Conservation (phyloP, 2,888 invertebrate genomes). For the Drosophila seclusa region DNA sequence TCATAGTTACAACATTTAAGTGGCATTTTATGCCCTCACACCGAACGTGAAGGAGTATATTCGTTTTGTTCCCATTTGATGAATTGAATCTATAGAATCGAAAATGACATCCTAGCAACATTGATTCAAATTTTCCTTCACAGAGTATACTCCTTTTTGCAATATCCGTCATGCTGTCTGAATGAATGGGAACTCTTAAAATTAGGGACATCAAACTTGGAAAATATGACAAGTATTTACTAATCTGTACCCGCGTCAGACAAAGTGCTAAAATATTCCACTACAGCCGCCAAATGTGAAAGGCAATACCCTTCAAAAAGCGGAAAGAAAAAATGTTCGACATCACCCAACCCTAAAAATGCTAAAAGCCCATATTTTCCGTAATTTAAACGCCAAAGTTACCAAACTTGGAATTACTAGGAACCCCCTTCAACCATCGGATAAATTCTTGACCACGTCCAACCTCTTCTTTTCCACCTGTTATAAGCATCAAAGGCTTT, state of each 20-base stretch:
- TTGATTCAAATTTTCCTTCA: background rate
- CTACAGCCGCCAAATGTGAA: background rate
- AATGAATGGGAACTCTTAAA: background rate
- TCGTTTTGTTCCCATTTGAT: background rate
- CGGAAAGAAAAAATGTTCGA: background rate
- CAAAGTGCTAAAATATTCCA: background rate
- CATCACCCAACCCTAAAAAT: background rate
- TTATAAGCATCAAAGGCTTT: background rate
- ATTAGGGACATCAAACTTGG: background rate
- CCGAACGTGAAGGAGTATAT: background rate
- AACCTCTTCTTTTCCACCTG: background rate
- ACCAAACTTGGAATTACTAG: background rate
- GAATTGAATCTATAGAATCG: background rate
- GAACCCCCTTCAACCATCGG: background rate
- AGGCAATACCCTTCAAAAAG: background rate
- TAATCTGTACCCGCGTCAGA: background rate
- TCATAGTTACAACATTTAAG: background rate
- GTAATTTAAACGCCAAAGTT: background rate
- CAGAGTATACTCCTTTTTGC: background rate
- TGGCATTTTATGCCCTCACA: background rate
- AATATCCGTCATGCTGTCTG: background rate
- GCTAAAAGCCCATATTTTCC: background rate
- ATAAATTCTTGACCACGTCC: background rate
- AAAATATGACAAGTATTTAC: background rate
- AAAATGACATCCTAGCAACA: background rate